Conservation (phyloP, 2,113 vertebrate genomes). For the Oryctolagus cuniculus region mOryCun1.1 NC_091445.1:71224001-71224500, state of each 20-base stretch:
- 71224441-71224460: neutral
- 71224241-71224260: neutral
- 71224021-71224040: neutral
- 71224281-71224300: neutral
- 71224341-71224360: neutral
- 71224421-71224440: neutral
- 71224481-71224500: neutral
- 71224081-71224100: neutral
- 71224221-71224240: neutral
- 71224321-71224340: neutral
- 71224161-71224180: neutral
- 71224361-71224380: constrained; percentile 14
- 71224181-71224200: neutral
- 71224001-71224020: no score
- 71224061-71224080: neutral
- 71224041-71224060: neutral
- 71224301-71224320: constrained; percentile 1
- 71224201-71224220: neutral
- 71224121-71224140: neutral
- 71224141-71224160: neutral
- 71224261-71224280: neutral
- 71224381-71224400: neutral
- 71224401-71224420: neutral
- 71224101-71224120: neutral
- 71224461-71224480: neutral